Evolutionary conservation across 2,797 vertebrate genomes (phyloP).

Genomic region (Platalea minor): DNA sequence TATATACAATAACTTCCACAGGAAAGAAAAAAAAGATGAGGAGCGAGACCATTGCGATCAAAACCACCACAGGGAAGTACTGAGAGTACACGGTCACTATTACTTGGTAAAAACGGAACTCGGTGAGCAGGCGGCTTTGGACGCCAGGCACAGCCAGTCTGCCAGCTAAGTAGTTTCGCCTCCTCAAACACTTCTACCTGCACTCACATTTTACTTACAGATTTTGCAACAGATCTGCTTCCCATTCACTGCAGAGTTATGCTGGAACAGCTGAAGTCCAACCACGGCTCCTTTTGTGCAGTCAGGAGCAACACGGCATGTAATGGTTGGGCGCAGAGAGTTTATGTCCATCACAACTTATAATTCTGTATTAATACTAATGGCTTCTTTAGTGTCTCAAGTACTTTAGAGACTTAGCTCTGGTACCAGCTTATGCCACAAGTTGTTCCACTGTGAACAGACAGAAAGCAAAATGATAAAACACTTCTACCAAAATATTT

Average conservation of each 20-base stretch:
- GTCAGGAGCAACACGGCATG: rapidly evolving
- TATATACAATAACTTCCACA: neutral
- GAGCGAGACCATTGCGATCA: neutral
- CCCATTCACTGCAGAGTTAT: neutral
- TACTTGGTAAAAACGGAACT: neutral
- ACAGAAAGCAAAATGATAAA: neutral
- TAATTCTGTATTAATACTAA: neutral
- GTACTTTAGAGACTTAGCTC: neutral
- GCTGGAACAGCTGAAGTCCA: neutral
- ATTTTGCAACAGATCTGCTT: neutral
- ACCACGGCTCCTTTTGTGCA: neutral
- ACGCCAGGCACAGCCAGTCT: neutral
- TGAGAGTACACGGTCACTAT: neutral
- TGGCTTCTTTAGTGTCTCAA: neutral
- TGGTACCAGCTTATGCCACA: neutral
- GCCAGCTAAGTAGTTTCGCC: neutral
- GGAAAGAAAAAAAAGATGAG: neutral
- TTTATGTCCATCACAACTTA: neutral
- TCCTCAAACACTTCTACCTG: neutral
- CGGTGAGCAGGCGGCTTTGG: neutral
- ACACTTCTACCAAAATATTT: neutral
- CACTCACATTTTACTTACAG: neutral
- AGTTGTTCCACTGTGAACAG: neutral
- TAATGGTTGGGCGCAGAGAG: neutral
- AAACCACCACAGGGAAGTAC: neutral